Conservation (phyloP, 1,140 invertebrate species). For the Coenobita brevimanus region DNA sequence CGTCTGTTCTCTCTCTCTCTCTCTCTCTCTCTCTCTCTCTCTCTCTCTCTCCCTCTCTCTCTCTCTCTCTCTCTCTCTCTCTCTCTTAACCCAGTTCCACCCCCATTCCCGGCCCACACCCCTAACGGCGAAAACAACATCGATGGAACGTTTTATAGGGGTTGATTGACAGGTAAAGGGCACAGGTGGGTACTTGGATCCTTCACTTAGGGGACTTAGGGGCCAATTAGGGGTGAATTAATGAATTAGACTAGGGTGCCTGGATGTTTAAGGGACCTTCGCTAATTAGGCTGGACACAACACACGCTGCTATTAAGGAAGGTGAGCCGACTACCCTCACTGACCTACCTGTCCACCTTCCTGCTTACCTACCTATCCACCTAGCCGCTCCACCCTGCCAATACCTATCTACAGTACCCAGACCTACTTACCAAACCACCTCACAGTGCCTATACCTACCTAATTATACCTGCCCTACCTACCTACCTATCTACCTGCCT, state of each 20-base stretch:
- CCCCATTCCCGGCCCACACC: no score
- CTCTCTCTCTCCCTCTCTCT: background rate
- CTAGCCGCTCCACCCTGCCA: background rate
- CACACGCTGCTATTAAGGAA: slow-evolving; percentile 6
- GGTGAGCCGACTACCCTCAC: background rate
- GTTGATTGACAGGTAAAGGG: background rate
- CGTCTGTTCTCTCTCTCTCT: slow-evolving; percentile 11
- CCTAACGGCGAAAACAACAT: no score
- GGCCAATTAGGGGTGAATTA: slow-evolving; percentile 40
- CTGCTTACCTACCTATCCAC: background rate
- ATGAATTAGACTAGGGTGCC: slow-evolving; percentile 33
- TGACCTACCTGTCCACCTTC: slow-evolving; percentile 1
- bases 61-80: background rate
- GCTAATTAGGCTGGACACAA: slow-evolving; percentile 38
- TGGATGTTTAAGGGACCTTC: background rate
- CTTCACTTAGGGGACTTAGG: slow-evolving; percentile 23
- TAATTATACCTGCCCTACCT: no score
- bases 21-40: slow-evolving; percentile 14
- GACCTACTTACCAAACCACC: no score
- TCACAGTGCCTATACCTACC: no score
- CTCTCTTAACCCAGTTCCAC: background rate
- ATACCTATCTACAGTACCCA: no score
- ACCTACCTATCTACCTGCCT: no score
- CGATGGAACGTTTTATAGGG: no score
- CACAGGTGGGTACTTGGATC: background rate